phyloP scores from a whole-genome alignment of 1,140 invertebrate species.

The Neotoxoptera formosana region DNA sequence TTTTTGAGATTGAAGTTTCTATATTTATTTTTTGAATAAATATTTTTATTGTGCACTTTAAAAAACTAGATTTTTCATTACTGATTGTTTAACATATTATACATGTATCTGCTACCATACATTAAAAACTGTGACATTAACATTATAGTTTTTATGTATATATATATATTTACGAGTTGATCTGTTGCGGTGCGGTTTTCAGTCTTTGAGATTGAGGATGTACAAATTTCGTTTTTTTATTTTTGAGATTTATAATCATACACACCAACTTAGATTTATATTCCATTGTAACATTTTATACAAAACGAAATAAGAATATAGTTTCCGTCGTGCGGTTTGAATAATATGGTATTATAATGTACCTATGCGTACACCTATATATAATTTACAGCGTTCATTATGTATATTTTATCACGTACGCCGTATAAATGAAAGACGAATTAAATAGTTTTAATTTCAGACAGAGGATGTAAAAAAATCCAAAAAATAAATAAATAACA shows the following conservation, averaged over 20 bases:
- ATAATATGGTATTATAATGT: neutral
- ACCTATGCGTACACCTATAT: neutral
- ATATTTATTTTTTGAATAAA: too few species aligned
- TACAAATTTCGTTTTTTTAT: neutral
- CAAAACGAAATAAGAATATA: conserved; percentile 19
- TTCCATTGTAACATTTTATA: conserved; percentile 15
- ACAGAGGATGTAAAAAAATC: neutral
- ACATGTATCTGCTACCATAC: neutral
- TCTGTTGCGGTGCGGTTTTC: neutral
- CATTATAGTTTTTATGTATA: neutral
- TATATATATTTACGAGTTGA: neutral
- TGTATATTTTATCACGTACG: conserved; percentile 26
- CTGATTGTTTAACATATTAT: neutral
- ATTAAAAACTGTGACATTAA: neutral
- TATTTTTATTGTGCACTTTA: neutral
- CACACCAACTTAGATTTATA: conserved; percentile 17
- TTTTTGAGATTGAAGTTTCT: neutral
- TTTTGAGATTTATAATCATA: neutral
- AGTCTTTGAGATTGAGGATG: neutral
- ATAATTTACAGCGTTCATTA: neutral
- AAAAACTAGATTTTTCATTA: neutral
- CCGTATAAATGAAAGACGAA: neutral
- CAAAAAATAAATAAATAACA: neutral
- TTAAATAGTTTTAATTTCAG: conserved; percentile 4
- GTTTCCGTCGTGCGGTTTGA: conserved; percentile 30